A percentile compares a stretch with the other conserved stretches of the same genome.
Conservation (phyloP, 2,888 invertebrate genomes). For the Carterocephalus palaemon region DNA sequence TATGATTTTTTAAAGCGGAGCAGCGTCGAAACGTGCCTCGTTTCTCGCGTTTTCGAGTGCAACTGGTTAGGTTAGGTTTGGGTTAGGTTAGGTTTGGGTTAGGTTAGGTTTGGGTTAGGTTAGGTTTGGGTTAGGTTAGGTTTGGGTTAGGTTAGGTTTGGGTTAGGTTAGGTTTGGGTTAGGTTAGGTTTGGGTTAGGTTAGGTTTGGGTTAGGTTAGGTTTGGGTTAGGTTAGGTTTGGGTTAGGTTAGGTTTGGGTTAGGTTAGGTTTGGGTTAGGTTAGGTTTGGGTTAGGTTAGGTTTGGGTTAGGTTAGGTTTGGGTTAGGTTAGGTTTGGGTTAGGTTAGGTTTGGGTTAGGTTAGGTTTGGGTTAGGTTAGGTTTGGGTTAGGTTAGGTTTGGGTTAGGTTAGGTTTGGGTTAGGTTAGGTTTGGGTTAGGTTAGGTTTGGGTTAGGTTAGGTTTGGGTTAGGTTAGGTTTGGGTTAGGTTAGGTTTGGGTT, state of each 20-base stretch:
- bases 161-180: constrained; percentile 31
- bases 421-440: constrained; percentile 29
- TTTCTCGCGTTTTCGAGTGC: no score
- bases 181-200: constrained; percentile 30
- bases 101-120: constrained; percentile 30
- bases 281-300: constrained; percentile 28
- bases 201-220: constrained; percentile 26
- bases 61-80: no score
- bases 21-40: no score
- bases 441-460: constrained; percentile 25
- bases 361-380: constrained; percentile 24
- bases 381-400: constrained; percentile 25
- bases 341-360: constrained; percentile 27
- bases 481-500: constrained; percentile 30
- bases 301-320: constrained; percentile 32
- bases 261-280: constrained; percentile 31
- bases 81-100: constrained; percentile 30
- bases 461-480: constrained; percentile 25
- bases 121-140: constrained; percentile 26
- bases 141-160: constrained; percentile 34
- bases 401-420: constrained; percentile 30
- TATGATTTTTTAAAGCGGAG: no score
- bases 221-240: constrained; percentile 25
- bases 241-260: constrained; percentile 29
- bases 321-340: constrained; percentile 27